Conservation (phyloP, 2,888 invertebrate genomes). For the Drosophila testacea region DNA sequence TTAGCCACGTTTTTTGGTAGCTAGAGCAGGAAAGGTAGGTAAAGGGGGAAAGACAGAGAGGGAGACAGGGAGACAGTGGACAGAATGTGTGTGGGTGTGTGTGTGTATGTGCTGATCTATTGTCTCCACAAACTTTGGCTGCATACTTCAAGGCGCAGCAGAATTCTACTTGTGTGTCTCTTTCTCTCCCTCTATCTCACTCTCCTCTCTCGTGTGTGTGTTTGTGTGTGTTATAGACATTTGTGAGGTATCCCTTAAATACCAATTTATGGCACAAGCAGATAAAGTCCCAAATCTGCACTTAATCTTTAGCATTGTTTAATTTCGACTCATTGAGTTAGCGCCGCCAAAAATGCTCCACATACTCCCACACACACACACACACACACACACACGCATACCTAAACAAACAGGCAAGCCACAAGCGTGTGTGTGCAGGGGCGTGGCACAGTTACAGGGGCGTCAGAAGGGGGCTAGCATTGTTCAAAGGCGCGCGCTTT, state of each 20-base stretch:
- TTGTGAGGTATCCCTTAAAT: constrained; percentile 84
- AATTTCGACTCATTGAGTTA: constrained; percentile 84
- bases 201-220: constrained; percentile 26
- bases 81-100: constrained; percentile 10
- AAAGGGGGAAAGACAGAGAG: not conserved
- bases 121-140: constrained; percentile 66
- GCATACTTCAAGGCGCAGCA: constrained; percentile 67
- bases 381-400: constrained; percentile 10
- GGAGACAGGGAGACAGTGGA: not conserved
- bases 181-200: not conserved
- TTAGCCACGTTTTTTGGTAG: constrained; percentile 16
- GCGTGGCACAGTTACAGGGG: constrained; percentile 17
- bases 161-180: not conserved
- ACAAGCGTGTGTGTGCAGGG: constrained; percentile 31
- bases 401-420: constrained; percentile 51
- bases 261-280: constrained; percentile 85
- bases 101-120: constrained; percentile 68
- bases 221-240: constrained; percentile 67
- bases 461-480: constrained; percentile 37
- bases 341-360: constrained; percentile 57
- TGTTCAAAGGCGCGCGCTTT: constrained; percentile 62
- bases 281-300: constrained; percentile 85
- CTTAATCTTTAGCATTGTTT: constrained; percentile 85
- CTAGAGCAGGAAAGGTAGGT: not conserved
- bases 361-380: constrained; percentile 22